Percentiles rank a stretch among this genome's conserved stretches.
Evolutionary conservation across 2,888 invertebrate species (phyloP).

Genomic region (Helleia helle): DNA sequence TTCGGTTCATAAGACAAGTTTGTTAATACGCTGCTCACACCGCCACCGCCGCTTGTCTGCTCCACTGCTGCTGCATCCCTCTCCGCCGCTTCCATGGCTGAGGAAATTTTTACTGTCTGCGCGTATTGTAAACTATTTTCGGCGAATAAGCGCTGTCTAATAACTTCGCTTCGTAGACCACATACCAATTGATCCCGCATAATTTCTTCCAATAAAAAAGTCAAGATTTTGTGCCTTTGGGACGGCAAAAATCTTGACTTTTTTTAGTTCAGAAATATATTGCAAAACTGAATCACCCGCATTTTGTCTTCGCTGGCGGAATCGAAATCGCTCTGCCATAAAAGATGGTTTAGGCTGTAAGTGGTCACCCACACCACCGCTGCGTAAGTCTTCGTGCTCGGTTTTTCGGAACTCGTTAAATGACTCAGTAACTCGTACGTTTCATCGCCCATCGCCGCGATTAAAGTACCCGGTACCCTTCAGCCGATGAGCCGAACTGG

Average conservation of each 20-base stretch:
- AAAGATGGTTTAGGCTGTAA: not conserved
- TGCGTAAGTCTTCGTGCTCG: not conserved
- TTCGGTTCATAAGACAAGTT: too few relatives aligned
- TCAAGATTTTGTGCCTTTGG: too few relatives aligned
- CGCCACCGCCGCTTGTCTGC: not conserved
- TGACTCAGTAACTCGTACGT: slow-evolving; percentile 4
- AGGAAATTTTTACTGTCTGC: not conserved
- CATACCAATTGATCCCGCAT: not conserved
- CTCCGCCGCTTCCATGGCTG: not conserved
- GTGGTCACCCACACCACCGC: not conserved
- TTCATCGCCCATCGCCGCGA: too few relatives aligned
- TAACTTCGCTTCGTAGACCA: not conserved
- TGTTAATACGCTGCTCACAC: not conserved
- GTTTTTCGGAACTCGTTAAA: slow-evolving; percentile 3
- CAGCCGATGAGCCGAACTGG: too few relatives aligned
- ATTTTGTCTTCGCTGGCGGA: not conserved
- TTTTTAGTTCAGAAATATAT: not conserved
- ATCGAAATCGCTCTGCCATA: not conserved
- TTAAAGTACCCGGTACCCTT: too few relatives aligned
- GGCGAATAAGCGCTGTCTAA: not conserved
- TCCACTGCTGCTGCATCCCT: not conserved
- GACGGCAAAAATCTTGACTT: not conserved
- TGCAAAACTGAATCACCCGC: not conserved
- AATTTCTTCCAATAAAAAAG: not conserved
- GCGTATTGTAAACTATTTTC: not conserved